phyloP scores from a whole-genome alignment of 2,888 invertebrate genomes.

The Hirtodrosophila histrioides region DNA sequence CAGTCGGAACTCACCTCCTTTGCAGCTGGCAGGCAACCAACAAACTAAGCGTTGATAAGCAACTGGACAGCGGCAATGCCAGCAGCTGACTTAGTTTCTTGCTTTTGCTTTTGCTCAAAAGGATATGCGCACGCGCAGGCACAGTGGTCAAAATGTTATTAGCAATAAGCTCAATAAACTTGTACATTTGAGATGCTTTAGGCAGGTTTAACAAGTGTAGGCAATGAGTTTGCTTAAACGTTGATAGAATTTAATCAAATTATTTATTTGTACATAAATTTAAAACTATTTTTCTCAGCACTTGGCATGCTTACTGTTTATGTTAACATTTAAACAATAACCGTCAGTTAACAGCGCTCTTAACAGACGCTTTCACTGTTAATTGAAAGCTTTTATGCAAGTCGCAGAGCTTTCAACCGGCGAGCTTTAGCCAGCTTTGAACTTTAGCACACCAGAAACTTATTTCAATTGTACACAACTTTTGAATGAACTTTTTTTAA shows the following conservation, averaged over 20 bases:
- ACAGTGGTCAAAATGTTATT: slow-evolving; percentile 37
- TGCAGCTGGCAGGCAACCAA: slow-evolving; percentile 21
- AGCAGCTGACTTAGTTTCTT: slow-evolving; percentile 41
- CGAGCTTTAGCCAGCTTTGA: slow-evolving; percentile 1
- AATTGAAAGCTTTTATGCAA: slow-evolving; percentile 19
- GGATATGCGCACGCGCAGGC: slow-evolving; percentile 46
- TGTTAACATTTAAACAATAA: slow-evolving; percentile 3
- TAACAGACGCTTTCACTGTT: slow-evolving; percentile 23
- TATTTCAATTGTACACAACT: not conserved
- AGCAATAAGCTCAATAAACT: too few species aligned
- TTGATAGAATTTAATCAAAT: too few species aligned
- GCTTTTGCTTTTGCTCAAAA: slow-evolving; percentile 3
- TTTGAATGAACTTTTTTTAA: too few species aligned
- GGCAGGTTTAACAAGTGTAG: too few species aligned
- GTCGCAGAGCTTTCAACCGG: not conserved
- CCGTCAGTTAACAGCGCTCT: slow-evolving; percentile 14
- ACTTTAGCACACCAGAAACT: too few species aligned
- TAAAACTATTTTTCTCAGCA: too few species aligned
- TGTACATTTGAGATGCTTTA: too few species aligned
- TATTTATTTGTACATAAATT: too few species aligned
- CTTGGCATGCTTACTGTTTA: too few species aligned
- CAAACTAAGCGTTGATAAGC: slow-evolving; percentile 27
- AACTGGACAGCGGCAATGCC: slow-evolving; percentile 19
- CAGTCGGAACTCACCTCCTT: slow-evolving; percentile 29
- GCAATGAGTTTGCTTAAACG: too few species aligned